Evolutionary conservation across 1,140 invertebrate species (phyloP).

Genomic region (Cyrtorhinus lividipennis): DNA sequence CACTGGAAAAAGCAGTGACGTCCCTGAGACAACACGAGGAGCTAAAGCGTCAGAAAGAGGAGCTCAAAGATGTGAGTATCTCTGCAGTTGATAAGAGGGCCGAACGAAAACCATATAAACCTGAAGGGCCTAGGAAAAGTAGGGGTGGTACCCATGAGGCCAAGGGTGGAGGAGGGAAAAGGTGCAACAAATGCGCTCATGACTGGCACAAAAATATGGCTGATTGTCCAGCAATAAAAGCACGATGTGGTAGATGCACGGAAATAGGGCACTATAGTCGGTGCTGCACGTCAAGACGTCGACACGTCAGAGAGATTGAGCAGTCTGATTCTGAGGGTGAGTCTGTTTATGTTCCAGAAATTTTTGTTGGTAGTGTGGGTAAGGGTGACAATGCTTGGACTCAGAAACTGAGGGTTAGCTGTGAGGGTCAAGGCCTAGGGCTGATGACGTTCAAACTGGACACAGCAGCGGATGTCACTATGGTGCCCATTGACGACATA

Average conservation of each 20-base stretch:
- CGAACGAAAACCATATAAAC: neutral
- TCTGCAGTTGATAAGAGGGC: neutral
- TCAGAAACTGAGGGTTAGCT: neutral
- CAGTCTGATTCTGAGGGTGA: neutral
- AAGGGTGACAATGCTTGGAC: neutral
- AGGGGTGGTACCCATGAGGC: neutral
- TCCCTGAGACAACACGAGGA: neutral
- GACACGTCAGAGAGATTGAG: neutral
- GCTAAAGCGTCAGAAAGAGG: neutral
- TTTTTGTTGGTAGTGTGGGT: neutral
- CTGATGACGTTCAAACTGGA: neutral
- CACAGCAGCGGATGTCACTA: neutral
- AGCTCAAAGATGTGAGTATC: neutral
- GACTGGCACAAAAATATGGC: neutral
- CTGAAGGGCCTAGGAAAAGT: neutral
- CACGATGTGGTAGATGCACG: neutral
- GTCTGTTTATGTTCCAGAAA: neutral
- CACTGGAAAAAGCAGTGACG: neutral
- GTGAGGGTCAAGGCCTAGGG: neutral
- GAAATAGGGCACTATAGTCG: neutral
- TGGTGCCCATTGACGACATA: neutral
- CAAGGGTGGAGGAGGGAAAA: neutral
- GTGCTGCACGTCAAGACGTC: neutral
- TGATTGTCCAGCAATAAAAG: neutral
- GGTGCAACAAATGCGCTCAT: neutral